A percentile compares a stretch with the other conserved stretches of the same genome.
Evolutionary conservation across 2,888 invertebrate genomes (phyloP).

Genomic region (Caenorhabditis panamensis): DNA sequence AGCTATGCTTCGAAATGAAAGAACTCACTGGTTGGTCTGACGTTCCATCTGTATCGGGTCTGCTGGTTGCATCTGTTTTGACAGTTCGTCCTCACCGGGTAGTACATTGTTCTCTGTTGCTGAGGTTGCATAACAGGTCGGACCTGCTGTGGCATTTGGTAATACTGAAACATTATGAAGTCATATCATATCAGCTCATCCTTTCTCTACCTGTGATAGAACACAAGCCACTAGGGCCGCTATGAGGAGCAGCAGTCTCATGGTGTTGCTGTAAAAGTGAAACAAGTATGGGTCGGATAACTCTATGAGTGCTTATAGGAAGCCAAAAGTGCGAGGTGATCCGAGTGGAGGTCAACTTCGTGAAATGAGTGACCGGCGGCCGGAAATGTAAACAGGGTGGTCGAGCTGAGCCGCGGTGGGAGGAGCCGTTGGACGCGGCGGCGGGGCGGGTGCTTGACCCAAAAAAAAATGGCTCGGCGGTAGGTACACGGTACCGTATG

Average conservation of each 20-base stretch:
- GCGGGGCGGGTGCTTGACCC: constrained; percentile 55
- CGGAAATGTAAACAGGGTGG: constrained; percentile 64
- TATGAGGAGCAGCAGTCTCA: constrained; percentile 63
- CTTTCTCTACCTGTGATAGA: constrained; percentile 50
- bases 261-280: constrained; percentile 42
- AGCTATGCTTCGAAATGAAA: too few species aligned
- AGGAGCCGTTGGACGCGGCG: constrained; percentile 41
- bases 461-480: constrained; percentile 46
- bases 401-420: constrained; percentile 33
- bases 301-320: constrained; percentile 11
- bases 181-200: not conserved
- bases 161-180: constrained; percentile 31
- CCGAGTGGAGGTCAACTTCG: constrained; percentile 56
- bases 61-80: constrained; percentile 73
- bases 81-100: constrained; percentile 79
- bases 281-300: constrained; percentile 1
- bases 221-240: constrained; percentile 55
- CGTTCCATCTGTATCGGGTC: constrained; percentile 75
- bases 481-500: constrained; percentile 53
- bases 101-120: constrained; percentile 70
- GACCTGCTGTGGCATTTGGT: constrained; percentile 41
- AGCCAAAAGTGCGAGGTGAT: constrained; percentile 50
- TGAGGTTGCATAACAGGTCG: constrained; percentile 55
- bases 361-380: constrained; percentile 64
- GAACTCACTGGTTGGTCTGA: constrained; percentile 71